Conservation (phyloP, 2,113 vertebrate species). For the Barbus barbus region DNA sequence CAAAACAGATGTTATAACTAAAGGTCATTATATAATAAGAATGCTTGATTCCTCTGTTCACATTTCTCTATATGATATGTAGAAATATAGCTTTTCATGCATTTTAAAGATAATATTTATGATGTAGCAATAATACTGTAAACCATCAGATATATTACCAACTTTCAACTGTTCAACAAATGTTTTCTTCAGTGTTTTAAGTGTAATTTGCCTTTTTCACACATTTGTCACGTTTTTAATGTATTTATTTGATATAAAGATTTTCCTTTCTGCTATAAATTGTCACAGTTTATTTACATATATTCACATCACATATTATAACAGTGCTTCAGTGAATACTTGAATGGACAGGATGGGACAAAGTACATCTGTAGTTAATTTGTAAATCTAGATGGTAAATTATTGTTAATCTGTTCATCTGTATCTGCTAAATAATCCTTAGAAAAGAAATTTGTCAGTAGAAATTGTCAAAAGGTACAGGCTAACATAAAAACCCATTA, state of each 20-base stretch:
- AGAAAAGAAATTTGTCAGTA: neutral
- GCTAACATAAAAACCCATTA: neutral
- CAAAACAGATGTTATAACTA: neutral
- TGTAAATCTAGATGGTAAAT: neutral
- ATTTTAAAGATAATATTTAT: neutral
- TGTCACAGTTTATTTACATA: slow-evolving; percentile 1
- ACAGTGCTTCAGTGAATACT: neutral
- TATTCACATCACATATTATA: too few species aligned
- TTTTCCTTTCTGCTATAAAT: neutral
- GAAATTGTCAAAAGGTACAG: neutral
- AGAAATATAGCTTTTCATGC: neutral
- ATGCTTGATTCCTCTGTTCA: neutral
- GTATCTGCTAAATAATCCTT: neutral
- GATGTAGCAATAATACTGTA: neutral
- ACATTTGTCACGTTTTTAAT: neutral
- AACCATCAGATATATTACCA: neutral
- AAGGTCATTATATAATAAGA: neutral
- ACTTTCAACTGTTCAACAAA: neutral
- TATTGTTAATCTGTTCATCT: neutral
- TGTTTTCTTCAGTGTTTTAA: neutral
- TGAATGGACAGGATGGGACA: neutral
- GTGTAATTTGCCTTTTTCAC: neutral
- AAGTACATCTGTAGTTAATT: neutral
- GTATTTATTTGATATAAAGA: neutral
- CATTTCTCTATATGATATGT: neutral